A percentile compares a stretch with the other conserved stretches of the same genome.
These are phyloP conservation scores for Chrysolina haemoptera DNA, from an alignment of 2,888 invertebrate species.

Conservation along the genomic window DNA sequence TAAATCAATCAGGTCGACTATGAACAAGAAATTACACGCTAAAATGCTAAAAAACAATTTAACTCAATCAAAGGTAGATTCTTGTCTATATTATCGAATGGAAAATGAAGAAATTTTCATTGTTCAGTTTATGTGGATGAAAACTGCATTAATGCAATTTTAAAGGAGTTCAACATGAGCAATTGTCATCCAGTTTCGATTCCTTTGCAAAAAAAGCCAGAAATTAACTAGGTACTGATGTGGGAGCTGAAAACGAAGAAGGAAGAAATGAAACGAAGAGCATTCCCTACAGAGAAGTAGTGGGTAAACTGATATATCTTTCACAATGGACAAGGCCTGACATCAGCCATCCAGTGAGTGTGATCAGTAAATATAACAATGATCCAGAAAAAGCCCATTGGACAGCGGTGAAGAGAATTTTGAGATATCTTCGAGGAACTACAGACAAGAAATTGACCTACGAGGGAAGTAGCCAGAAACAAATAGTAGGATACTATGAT, in stretches of 20 bases:
- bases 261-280: slow-evolving; percentile 9
- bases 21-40: slow-evolving; percentile 18
- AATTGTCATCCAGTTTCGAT: slow-evolving; percentile 31
- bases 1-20: slow-evolving; percentile 13
- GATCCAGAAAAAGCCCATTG: neutral
- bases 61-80: slow-evolving; percentile 6
- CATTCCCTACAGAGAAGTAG: slow-evolving; percentile 40
- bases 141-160: slow-evolving; percentile 25
- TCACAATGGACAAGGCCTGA: neutral
- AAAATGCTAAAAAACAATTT: slow-evolving; percentile 13
- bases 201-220: slow-evolving; percentile 18
- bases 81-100: slow-evolving; percentile 16
- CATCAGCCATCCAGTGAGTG: neutral
- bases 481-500: slow-evolving; percentile 27
- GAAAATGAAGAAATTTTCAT: slow-evolving; percentile 15
- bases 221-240: slow-evolving; percentile 24
- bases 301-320: slow-evolving; percentile 24
- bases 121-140: slow-evolving; percentile 13
- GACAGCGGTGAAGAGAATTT: neutral
- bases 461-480: neutral
- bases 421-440: slow-evolving; percentile 3
- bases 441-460: slow-evolving; percentile 5
- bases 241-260: slow-evolving; percentile 9
- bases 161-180: slow-evolving; percentile 22
- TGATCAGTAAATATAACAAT: neutral